Conservation (phyloP, 2,888 invertebrate genomes). For the Ophion slaviceki region DNA sequence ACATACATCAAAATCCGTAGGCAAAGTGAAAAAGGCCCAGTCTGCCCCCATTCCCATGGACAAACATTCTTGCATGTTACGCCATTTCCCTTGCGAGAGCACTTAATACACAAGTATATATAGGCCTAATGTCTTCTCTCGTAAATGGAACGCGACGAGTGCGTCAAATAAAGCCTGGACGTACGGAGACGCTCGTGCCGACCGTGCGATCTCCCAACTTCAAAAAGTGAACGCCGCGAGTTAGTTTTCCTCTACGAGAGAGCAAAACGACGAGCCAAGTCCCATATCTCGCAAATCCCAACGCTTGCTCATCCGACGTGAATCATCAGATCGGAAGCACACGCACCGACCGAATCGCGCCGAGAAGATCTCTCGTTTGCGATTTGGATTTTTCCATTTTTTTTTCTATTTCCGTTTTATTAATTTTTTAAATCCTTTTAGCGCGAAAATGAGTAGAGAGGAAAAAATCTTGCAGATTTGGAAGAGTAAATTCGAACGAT, state of each 20-base stretch:
- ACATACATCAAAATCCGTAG: no score
- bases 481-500: no score
- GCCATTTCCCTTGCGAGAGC: background rate
- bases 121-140: slow-evolving; percentile 55
- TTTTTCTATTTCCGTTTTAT: no score
- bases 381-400: no score
- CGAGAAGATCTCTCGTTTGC: no score
- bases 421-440: no score
- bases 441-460: no score
- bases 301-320: background rate
- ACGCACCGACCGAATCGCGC: no score
- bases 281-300: background rate
- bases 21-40: no score
- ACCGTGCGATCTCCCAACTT: slow-evolving; percentile 28
- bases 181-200: slow-evolving; percentile 44
- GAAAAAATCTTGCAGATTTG: no score
- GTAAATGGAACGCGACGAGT: slow-evolving; percentile 75
- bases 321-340: background rate
- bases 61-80: background rate
- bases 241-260: slow-evolving; percentile 12
- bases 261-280: background rate
- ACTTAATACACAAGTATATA: background rate
- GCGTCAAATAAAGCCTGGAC: slow-evolving; percentile 69
- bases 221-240: slow-evolving; percentile 44
- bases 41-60: no score